Evolutionary conservation across 2,797 vertebrate species (phyloP), one percentile per base, ranked within the genome.

Genomic region (Tinamus major): DNA sequence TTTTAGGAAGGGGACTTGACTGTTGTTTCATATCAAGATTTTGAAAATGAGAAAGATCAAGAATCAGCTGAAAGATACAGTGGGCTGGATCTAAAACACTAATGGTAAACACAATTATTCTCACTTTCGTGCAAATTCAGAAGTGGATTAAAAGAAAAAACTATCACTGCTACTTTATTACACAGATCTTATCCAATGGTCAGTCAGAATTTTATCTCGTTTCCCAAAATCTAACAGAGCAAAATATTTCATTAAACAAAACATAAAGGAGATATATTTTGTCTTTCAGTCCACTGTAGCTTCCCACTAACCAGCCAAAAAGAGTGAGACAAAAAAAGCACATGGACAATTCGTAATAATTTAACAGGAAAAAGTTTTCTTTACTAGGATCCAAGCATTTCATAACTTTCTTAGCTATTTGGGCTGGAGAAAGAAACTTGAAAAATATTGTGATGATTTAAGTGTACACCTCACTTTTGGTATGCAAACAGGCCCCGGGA

Each of bases 401-500:
- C 46, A 76, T 17, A 76, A 90, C 26, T 58, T 94, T 76, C 20
- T 74, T 15, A n/a, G 39, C 5, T 79, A 26, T 87, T 89, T 81
- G 75, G 46, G 24, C 13, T 76, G 44, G 10, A 63, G 69, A 79
- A 83, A 95, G 78, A 11, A 62, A 33, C 15, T 42, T 18, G 16
- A 76, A 87, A 95, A 87, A 71, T 29, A 78, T 3, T 85, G 39
- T 33, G 18, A 65, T 80, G 84, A 93, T 74, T 87, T 13, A 58
- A 82, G 29, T 4, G 48, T 1, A 55, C 18, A 71, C 44, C 13
- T 55, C 77, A 94, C 64, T 90, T 85, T 10, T 61, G 51, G 82
- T 84, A 74, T 92, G 51, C 76, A 79, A 92, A 94, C 82, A 92
- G 67, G 24, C 75, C 48, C 31, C 64, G 39, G 8, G 49, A 92